These are phyloP conservation scores for Lutjanus argentimaculatus DNA, from an alignment of 2,797 vertebrate genomes.

Conservation along the genomic window DNA sequence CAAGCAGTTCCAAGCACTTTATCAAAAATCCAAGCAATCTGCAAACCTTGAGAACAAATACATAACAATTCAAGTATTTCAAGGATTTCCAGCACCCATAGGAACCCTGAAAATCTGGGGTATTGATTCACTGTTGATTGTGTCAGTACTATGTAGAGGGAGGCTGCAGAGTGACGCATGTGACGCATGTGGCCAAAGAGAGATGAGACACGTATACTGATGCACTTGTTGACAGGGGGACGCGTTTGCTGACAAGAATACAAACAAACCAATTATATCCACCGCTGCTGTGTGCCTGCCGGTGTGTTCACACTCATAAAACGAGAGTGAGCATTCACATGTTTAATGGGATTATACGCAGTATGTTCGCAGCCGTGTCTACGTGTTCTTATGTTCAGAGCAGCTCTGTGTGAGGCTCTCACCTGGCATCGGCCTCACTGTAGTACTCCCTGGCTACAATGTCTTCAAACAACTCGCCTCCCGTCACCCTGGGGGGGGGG, in stretches of 20 bases:
- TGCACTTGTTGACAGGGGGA: conserved; percentile 64
- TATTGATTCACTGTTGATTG: not conserved
- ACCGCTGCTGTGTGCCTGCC: conserved; percentile 12
- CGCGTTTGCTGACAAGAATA: conserved; percentile 68
- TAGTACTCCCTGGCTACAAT: conserved; percentile 99
- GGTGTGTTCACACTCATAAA: conserved; percentile 27
- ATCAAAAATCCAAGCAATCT: too few relatives aligned
- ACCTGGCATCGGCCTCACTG: conserved; percentile 98
- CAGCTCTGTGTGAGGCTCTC: conserved; percentile 56
- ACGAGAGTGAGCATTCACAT: conserved; percentile 29
- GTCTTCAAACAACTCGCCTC: conserved; percentile 97
- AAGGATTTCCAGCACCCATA: too few relatives aligned
- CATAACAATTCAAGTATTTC: too few relatives aligned
- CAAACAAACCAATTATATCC: conserved; percentile 60
- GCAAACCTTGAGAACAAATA: too few relatives aligned
- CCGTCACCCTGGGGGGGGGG: conserved; percentile 84
- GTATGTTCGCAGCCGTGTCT: conserved; percentile 21
- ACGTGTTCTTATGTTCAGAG: conserved; percentile 17
- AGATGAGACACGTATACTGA: conserved; percentile 34
- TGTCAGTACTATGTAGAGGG: not conserved
- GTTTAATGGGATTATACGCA: conserved; percentile 45
- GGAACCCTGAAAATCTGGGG: too few relatives aligned
- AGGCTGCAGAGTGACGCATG: not conserved
- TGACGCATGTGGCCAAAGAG: conserved; percentile 1
- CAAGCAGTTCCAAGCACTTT: too few relatives aligned